These are phyloP conservation scores for Acropternis orthonyx DNA, from an alignment of 2,797 vertebrate species.

Conservation along the genomic window DNA sequence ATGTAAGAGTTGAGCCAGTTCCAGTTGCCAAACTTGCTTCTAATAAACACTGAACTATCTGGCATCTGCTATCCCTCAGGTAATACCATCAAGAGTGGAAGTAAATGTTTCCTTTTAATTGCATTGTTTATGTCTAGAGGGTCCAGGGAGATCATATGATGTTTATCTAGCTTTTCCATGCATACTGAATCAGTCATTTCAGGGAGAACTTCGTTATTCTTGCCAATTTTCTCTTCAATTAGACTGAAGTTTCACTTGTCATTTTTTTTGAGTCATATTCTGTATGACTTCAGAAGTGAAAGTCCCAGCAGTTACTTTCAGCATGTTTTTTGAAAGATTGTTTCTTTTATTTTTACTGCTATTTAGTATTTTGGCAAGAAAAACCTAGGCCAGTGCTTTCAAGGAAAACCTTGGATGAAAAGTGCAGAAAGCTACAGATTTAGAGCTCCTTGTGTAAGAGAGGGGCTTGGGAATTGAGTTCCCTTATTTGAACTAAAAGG, in stretches of 20 bases:
- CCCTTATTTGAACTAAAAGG: neutral
- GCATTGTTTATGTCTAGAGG: slow-evolving; percentile 53
- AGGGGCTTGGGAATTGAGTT: neutral
- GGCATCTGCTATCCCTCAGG: slow-evolving; percentile 70
- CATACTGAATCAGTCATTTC: neutral
- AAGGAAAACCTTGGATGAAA: neutral
- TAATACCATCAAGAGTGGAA: slow-evolving; percentile 54
- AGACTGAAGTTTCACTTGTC: neutral
- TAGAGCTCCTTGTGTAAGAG: neutral
- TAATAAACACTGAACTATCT: slow-evolving; percentile 65
- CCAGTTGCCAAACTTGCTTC: slow-evolving; percentile 54
- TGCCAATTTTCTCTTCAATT: neutral
- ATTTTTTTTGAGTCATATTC: neutral
- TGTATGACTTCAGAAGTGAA: neutral
- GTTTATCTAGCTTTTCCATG: slow-evolving; percentile 16
- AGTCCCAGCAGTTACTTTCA: neutral
- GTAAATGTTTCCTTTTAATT: slow-evolving; percentile 68
- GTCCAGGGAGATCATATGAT: neutral
- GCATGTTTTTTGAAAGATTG: neutral
- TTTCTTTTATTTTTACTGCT: neutral
- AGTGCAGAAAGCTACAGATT: neutral
- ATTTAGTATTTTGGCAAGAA: neutral
- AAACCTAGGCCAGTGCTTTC: neutral
- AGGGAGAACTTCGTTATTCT: neutral
- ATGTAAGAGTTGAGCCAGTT: slow-evolving; percentile 43